Evolutionary conservation across 2,888 invertebrate species (phyloP).

Genomic region (Cepaea hortensis): DNA sequence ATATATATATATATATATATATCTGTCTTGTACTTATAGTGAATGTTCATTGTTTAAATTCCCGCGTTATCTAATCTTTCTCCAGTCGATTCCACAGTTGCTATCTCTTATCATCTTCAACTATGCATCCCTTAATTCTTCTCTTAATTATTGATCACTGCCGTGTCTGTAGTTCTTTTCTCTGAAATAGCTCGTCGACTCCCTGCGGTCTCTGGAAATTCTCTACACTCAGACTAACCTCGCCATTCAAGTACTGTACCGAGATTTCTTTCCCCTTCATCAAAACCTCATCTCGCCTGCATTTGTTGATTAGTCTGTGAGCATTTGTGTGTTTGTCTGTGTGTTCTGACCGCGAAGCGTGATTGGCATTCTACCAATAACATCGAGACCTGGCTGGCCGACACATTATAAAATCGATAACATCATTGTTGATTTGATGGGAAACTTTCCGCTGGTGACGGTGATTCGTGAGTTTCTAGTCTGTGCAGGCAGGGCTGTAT

Average conservation of each 20-base stretch:
- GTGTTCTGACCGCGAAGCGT: neutral
- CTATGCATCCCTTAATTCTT: neutral
- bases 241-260: too few species aligned
- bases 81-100: too few species aligned
- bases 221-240: too few species aligned
- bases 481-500: too few species aligned
- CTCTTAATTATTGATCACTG: neutral
- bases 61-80: too few species aligned
- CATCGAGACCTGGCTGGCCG: neutral
- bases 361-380: neutral
- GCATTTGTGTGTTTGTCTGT: neutral
- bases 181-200: neutral
- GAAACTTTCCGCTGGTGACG: too few species aligned
- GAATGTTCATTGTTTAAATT: too few species aligned
- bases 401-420: conserved; percentile 1
- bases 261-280: too few species aligned
- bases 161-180: neutral
- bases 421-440: neutral
- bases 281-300: neutral
- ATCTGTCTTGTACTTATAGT: too few species aligned
- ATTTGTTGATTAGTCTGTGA: neutral
- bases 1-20: too few species aligned
- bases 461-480: too few species aligned
- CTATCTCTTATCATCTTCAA: neutral
- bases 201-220: too few species aligned